phyloP scores from a whole-genome alignment of 2,113 vertebrate genomes.

The Campylomormyrus tamandua region DNA sequence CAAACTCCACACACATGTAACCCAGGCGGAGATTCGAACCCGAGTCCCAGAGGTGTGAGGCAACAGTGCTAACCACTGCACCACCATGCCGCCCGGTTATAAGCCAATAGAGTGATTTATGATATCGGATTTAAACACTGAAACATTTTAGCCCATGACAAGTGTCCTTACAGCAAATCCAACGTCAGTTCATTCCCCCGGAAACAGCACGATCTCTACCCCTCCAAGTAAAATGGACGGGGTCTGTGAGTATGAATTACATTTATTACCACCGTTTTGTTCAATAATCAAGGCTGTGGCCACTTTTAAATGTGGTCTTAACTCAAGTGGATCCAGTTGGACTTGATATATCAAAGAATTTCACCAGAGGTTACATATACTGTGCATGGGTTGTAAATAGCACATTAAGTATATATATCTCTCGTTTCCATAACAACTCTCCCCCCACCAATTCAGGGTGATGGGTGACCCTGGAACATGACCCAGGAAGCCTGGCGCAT shows the following conservation, averaged over 20 bases:
- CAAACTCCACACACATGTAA: no score
- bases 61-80: no score
- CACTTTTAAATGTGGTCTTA: background rate
- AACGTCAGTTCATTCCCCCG: background rate
- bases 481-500: background rate
- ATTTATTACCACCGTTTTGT: background rate
- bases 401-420: background rate
- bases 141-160: background rate
- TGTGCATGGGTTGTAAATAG: background rate
- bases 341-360: background rate
- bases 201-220: background rate
- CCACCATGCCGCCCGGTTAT: background rate
- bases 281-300: background rate
- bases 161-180: background rate
- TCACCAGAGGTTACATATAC: background rate
- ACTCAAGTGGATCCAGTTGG: background rate
- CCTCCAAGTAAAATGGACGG: background rate
- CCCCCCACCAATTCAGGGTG: background rate
- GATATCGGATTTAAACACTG: background rate
- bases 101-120: background rate
- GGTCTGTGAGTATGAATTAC: no score
- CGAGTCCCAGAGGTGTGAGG: no score
- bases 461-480: background rate
- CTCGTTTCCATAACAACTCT: background rate
- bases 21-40: no score